A percentile compares a stretch with the other conserved stretches of the same genome.
Evolutionary conservation across 2,113 vertebrate species (phyloP).

Genomic region (Neotoma lepida): DNA sequence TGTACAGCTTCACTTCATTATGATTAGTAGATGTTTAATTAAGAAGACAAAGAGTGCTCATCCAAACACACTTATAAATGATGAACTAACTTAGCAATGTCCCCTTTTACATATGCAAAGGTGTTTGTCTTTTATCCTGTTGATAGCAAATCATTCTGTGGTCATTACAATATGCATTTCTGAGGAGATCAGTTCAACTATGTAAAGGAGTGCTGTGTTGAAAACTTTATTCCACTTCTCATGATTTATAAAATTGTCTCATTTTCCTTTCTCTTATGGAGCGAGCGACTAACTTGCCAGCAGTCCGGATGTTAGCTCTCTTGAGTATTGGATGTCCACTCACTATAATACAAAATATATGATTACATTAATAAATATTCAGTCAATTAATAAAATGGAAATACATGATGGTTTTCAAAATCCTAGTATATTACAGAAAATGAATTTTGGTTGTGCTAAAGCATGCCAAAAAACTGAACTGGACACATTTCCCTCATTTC

Average conservation of each 20-base stretch:
- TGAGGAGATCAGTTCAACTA: background rate
- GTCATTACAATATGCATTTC: background rate
- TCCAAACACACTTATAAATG: constrained; percentile 27
- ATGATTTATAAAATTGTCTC: constrained; percentile 39
- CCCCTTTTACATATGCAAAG: background rate
- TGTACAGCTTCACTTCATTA: constrained; percentile 7
- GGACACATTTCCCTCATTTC: background rate
- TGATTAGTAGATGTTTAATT: background rate
- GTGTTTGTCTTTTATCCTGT: constrained; percentile 10
- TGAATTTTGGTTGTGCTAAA: background rate
- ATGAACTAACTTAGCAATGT: constrained; percentile 27
- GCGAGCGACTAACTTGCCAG: constrained; percentile 72
- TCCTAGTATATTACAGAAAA: background rate
- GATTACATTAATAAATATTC: constrained; percentile 55
- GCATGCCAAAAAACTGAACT: background rate
- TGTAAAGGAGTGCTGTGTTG: background rate
- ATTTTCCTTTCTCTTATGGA: constrained; percentile 80
- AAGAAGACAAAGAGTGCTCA: constrained; percentile 3
- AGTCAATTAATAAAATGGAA: constrained; percentile 18
- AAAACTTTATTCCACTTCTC: constrained; percentile 34
- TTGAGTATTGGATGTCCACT: constrained; percentile 74
- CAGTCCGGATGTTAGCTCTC: constrained; percentile 79
- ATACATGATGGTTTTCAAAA: background rate
- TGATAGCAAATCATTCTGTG: background rate
- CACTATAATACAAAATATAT: constrained; percentile 70